phyloP scores from a whole-genome alignment of 1,140 invertebrate genomes.

The Apis laboriosa region DNA sequence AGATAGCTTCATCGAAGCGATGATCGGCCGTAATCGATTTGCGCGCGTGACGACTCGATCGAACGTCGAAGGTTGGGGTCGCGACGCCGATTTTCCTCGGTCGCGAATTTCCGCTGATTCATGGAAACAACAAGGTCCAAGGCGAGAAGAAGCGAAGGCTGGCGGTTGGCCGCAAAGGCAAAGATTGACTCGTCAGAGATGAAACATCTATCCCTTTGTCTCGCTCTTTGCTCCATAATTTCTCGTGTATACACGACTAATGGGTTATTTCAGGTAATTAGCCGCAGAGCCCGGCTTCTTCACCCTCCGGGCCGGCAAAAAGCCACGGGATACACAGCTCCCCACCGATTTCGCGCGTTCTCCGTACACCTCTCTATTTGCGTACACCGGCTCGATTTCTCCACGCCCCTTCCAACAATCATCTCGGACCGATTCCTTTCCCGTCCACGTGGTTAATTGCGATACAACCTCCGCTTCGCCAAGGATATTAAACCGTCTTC shows the following conservation, averaged over 20 bases:
- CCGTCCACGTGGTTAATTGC: conserved; percentile 18
- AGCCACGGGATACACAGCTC: not conserved
- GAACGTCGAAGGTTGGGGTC: not conserved
- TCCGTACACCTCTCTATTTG: conserved; percentile 28
- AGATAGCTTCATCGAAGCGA: not conserved
- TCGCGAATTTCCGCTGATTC: conserved; percentile 75
- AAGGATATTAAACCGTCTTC: not conserved
- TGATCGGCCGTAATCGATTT: conserved; percentile 46
- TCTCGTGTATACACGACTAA: conserved; percentile 74
- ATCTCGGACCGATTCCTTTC: not conserved
- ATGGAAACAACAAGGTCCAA: conserved; percentile 68
- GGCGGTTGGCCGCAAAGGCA: conserved; percentile 13
- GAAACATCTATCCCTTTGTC: conserved; percentile 64
- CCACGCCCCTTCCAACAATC: conserved; percentile 27
- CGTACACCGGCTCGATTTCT: conserved; percentile 27
- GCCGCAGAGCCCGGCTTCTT: conserved; percentile 62
- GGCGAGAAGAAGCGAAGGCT: conserved; percentile 25
- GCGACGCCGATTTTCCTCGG: conserved; percentile 70
- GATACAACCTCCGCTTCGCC: not conserved
- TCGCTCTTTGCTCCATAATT: conserved; percentile 63
- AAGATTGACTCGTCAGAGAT: conserved; percentile 78
- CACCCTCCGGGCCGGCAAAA: conserved; percentile 55
- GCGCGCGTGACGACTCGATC: conserved; percentile 20
- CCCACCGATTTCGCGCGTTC: conserved; percentile 26
- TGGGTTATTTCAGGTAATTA: conserved; percentile 79